phyloP scores from a whole-genome alignment of 2,797 vertebrate genomes.

The Euphonia xanthogaster region DNA sequence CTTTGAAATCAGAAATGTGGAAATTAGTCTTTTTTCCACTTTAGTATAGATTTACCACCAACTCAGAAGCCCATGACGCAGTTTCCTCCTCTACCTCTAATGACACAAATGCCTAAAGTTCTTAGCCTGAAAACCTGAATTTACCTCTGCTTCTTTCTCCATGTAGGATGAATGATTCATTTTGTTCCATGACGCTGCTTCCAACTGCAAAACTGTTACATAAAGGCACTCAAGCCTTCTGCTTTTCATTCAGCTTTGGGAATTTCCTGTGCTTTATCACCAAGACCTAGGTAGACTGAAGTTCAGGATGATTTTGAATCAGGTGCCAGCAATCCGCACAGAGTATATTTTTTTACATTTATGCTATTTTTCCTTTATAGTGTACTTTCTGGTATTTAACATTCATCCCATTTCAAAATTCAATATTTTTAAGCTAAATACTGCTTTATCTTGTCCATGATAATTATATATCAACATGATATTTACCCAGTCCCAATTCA shows the following conservation, averaged over 20 bases:
- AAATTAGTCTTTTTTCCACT: not conserved
- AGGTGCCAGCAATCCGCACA: not conserved
- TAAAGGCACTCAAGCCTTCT: not conserved
- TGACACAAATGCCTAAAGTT: not conserved
- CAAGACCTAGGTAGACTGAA: not conserved
- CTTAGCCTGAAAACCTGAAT: slow-evolving; percentile 48
- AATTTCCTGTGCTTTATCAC: not conserved
- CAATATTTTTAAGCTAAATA: not conserved
- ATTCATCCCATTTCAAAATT: not conserved
- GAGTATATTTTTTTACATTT: not conserved
- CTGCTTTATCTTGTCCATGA: not conserved
- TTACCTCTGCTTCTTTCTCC: slow-evolving; percentile 13
- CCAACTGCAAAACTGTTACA: slow-evolving; percentile 7
- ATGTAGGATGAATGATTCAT: slow-evolving; percentile 44
- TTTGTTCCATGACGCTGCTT: slow-evolving; percentile 37
- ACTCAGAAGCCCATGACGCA: not conserved
- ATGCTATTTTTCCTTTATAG: not conserved
- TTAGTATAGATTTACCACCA: not conserved
- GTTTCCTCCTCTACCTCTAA: not conserved
- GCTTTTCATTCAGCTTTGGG: slow-evolving; percentile 9
- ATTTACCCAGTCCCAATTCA: not conserved
- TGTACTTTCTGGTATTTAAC: not conserved
- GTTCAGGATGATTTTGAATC: not conserved
- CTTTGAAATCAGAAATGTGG: not conserved
- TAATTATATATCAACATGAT: not conserved